Percentiles rank a stretch among this genome's conserved stretches.
Evolutionary conservation across 2,113 vertebrate species (phyloP).

Genomic region (Plecotus auritus): DNA sequence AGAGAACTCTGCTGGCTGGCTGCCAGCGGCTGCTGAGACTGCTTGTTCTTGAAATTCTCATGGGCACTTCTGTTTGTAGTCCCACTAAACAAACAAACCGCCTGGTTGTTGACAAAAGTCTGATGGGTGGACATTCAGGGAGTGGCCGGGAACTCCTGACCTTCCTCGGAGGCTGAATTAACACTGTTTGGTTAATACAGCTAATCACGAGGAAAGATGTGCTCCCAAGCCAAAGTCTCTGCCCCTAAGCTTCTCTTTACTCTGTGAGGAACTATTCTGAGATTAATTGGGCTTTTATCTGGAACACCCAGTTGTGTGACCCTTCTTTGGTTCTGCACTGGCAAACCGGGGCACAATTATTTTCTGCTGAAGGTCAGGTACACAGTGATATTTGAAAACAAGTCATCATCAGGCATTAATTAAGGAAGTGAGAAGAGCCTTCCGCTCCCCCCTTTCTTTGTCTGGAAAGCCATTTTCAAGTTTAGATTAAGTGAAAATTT

Average conservation of each 20-base stretch:
- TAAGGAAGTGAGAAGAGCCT: not conserved
- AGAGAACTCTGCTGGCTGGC: conserved; percentile 32
- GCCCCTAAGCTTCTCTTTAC: not conserved
- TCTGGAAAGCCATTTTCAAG: conserved; percentile 17
- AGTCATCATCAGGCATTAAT: conserved; percentile 34
- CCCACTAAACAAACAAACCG: not conserved
- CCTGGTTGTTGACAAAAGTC: conserved; percentile 11
- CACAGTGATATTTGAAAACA: conserved; percentile 48
- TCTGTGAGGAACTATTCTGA: conserved; percentile 26
- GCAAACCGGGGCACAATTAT: not conserved
- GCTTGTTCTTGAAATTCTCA: conserved; percentile 24
- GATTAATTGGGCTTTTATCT: conserved; percentile 62
- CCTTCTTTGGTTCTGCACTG: conserved; percentile 29
- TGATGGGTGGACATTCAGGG: not conserved
- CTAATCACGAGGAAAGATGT: not conserved
- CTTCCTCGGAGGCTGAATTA: conserved; percentile 16
- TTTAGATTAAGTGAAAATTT: conserved; percentile 36
- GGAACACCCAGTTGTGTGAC: conserved; percentile 47
- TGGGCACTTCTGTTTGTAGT: not conserved
- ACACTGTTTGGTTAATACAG: not conserved
- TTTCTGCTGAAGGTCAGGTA: conserved; percentile 39
- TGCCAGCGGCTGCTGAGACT: conserved; percentile 1
- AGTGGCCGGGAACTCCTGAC: not conserved
- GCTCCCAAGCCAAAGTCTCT: not conserved
- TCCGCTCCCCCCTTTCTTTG: not conserved